Percentiles rank a stretch among this genome's conserved stretches.
Evolutionary conservation across 2,113 vertebrate species (phyloP).

Genomic region (Rhadina sibilatrix): DNA sequence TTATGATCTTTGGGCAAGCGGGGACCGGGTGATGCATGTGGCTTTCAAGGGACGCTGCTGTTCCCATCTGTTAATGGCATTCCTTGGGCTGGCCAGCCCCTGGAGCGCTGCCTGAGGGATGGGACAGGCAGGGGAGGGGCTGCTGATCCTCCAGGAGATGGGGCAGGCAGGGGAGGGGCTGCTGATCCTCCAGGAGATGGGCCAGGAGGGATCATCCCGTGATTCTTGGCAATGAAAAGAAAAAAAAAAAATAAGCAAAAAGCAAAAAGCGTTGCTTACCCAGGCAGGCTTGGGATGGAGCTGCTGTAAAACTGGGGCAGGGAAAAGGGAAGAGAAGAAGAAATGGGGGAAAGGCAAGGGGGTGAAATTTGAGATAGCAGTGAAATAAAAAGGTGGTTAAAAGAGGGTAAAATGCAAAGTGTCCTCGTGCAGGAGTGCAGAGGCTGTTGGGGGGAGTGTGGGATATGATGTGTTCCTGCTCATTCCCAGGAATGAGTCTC

Average conservation of each 20-base stretch:
- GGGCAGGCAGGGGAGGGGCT: background rate
- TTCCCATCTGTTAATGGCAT: conserved; percentile 76
- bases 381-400: background rate
- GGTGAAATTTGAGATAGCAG: background rate
- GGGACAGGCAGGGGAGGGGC: conserved; percentile 43
- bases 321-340: conserved; percentile 3
- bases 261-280: conserved; percentile 1
- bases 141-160: conserved; percentile 59
- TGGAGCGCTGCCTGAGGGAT: conserved; percentile 31
- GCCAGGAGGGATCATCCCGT: background rate
- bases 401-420: background rate
- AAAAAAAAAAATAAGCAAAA: background rate
- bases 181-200: conserved; percentile 58
- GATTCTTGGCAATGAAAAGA: background rate
- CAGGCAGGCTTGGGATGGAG: background rate
- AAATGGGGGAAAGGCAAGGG: background rate
- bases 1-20: conserved; percentile 73
- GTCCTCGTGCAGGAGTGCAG: background rate
- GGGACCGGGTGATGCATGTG: conserved; percentile 76
- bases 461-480: background rate
- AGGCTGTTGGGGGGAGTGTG: background rate
- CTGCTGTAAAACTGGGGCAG: background rate
- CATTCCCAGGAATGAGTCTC: background rate
- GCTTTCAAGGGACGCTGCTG: conserved; percentile 72
- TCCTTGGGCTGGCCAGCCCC: conserved; percentile 61